These are phyloP conservation scores for Ophion obscuratus DNA, from an alignment of 2,888 invertebrate genomes.

Conservation along the genomic window DNA sequence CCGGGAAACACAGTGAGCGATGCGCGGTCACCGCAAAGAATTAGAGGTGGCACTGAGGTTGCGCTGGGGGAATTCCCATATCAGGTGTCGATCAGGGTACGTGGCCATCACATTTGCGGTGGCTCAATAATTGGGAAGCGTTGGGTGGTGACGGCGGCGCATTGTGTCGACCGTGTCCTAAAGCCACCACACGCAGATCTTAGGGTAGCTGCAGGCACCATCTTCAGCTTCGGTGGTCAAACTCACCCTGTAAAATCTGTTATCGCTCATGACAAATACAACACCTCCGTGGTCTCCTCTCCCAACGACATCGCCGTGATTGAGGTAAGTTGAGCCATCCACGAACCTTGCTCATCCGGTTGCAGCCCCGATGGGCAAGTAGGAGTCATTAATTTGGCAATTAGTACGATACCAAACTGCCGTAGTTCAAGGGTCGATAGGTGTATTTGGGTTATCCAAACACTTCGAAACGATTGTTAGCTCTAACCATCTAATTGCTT, in stretches of 20 bases:
- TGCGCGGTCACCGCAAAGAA: conserved; percentile 31
- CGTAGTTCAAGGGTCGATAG: too few relatives aligned
- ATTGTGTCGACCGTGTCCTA: conserved; percentile 59
- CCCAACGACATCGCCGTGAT: conserved; percentile 65
- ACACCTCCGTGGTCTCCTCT: not conserved
- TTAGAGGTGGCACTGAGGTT: conserved; percentile 70
- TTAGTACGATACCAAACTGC: too few relatives aligned
- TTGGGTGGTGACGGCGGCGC: conserved; percentile 72
- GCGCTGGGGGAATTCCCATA: conserved; percentile 68
- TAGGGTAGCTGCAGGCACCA: conserved; percentile 59
- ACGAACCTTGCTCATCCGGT: not conserved
- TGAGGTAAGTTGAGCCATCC: conserved; percentile 46
- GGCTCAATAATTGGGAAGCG: conserved; percentile 69
- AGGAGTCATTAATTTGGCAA: too few relatives aligned
- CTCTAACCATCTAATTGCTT: not conserved
- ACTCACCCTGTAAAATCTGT: conserved; percentile 47
- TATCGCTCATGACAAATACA: conserved; percentile 33
- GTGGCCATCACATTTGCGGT: conserved; percentile 69
- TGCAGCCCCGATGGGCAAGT: not conserved
- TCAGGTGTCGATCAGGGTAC: conserved; percentile 67
- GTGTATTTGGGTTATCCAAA: too few relatives aligned
- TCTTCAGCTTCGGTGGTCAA: conserved; percentile 9
- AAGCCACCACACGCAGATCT: conserved; percentile 47
- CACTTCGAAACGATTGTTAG: not conserved
- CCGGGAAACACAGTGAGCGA: not conserved